A percentile compares a stretch with the other conserved stretches of the same genome.
Evolutionary conservation across 2,113 vertebrate genomes (phyloP).

Genomic region (Axis porcinus): DNA sequence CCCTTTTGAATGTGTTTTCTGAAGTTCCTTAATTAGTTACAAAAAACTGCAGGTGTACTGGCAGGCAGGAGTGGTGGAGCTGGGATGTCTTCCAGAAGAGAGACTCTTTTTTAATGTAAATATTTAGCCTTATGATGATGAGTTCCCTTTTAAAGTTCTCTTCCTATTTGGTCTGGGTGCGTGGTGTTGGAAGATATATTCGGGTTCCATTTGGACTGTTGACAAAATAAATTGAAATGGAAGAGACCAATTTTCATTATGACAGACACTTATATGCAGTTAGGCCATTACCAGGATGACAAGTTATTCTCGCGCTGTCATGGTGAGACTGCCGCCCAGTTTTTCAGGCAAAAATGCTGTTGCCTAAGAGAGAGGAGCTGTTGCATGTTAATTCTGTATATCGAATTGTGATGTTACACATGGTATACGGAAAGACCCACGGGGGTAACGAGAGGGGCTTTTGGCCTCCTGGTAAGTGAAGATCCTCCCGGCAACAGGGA

Average conservation of each 20-base stretch:
- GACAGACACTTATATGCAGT: constrained; percentile 43
- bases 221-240: constrained; percentile 68
- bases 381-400: not conserved
- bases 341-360: not conserved
- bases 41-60: constrained; percentile 81
- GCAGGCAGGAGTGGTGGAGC: constrained; percentile 64
- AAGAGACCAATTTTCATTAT: constrained; percentile 59
- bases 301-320: constrained; percentile 57
- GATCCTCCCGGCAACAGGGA: not conserved
- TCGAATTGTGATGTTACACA: not conserved
- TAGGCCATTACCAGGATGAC: constrained; percentile 53
- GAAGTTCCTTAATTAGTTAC: constrained; percentile 79
- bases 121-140: constrained; percentile 76
- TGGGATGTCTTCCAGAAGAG: constrained; percentile 76
- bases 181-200: constrained; percentile 58
- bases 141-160: constrained; percentile 62
- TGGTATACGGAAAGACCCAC: not conserved
- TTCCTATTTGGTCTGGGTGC: constrained; percentile 24
- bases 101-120: constrained; percentile 71
- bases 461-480: not conserved
- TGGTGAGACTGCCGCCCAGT: not conserved
- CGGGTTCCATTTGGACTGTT: constrained; percentile 58
- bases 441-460: not conserved
- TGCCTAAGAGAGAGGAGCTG: not conserved
- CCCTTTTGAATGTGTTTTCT: constrained; percentile 72